Base-by-base conservation (phyloP, 1,140 invertebrate genomes). In the Lerema accius region DNA sequence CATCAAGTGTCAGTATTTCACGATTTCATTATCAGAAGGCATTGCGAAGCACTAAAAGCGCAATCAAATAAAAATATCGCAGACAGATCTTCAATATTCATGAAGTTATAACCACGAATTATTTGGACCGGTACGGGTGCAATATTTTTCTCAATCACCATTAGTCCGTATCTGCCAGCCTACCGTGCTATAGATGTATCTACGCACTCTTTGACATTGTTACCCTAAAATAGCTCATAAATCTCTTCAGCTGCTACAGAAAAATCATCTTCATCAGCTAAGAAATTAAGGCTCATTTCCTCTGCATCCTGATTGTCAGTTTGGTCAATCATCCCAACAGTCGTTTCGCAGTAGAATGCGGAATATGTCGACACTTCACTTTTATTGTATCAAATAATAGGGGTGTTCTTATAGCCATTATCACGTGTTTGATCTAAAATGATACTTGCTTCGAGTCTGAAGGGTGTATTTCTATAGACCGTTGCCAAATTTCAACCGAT, bases 341-440 rank as follows among this genome's bases (percentile, higher is more conserved):
- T 71, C 70, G 78, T 78, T 80, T 81, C 73, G 86, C 83, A 86
- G 73, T 79, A 85, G 84, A 85, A 89, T 87, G 77, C 86, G 78
- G 78, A 90, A 86, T 90, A 90, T 90, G 86, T 90, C 81, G 81
- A 84, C 87, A 90, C 87, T 90, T 90, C 86, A 84, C 77, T 90
- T 90, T 90, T 90, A 90, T 90, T 90, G 87, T 90, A 89, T 87
- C 86, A 82, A 90, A 90, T 89, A 89, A 89, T 90, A 89, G 86
- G 87, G 87, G 87, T 82, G 78, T 87, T 88, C 87, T 90, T 87
- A 87, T 84, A 81, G 80, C 82, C 65, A 84, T 90, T 90, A 90
- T 90, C 87, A 87, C 84, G 87, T 90, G 87, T 90, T 90, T 89
- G 84, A 90, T 90, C 87, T 90, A 88, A 90, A 90, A 90, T 83